Conservation (phyloP, 2,113 vertebrate species). For the Eidolon helvum region DNA sequence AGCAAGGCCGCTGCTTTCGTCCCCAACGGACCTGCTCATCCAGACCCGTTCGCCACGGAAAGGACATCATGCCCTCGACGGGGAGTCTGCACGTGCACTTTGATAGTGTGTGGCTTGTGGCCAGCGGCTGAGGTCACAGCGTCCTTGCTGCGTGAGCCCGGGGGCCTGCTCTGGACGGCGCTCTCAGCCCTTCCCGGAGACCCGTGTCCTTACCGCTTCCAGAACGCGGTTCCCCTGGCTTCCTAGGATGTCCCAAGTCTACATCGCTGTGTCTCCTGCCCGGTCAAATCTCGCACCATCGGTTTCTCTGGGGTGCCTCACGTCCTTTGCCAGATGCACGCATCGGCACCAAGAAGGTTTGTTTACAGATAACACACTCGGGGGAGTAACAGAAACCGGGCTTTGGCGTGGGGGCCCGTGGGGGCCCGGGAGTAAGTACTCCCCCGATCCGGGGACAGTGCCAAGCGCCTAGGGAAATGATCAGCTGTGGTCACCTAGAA, state of each 20-base stretch:
- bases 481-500: not conserved
- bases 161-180: too few relatives aligned
- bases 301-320: not conserved
- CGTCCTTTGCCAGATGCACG: not conserved
- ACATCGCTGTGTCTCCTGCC: not conserved
- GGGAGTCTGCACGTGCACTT: not conserved
- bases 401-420: too few relatives aligned
- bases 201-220: not conserved
- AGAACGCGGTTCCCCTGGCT: not conserved
- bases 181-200: not conserved
- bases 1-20: not conserved
- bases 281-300: not conserved
- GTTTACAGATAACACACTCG: not conserved
- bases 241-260: too few relatives aligned
- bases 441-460: too few relatives aligned
- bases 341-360: not conserved
- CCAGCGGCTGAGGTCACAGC: accelerated
- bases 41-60: not conserved
- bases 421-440: not conserved
- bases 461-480: not conserved
- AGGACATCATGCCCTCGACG: not conserved
- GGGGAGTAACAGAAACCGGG: not conserved
- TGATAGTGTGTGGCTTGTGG: too few relatives aligned
- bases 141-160: too few relatives aligned
- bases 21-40: not conserved